phyloP scores from a whole-genome alignment of 2,888 invertebrate species.

The Nemotelus nigrinus region DNA sequence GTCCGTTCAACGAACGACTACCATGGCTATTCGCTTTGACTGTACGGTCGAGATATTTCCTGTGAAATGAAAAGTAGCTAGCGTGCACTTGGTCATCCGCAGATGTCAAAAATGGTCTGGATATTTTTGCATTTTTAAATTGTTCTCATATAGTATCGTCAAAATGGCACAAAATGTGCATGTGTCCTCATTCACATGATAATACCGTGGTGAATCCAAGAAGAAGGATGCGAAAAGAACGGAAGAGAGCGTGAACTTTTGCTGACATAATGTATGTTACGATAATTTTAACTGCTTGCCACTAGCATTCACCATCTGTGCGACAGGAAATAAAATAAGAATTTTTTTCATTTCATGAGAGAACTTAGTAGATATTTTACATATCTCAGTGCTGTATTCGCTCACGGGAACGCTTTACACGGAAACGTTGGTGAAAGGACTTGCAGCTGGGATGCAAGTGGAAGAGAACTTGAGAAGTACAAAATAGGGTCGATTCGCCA shows the following conservation, averaged over 20 bases:
- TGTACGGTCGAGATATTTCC: not conserved
- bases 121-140: constrained; percentile 27
- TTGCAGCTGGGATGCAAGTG: no score
- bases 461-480: no score
- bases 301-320: constrained; percentile 6
- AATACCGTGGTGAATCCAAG: no score
- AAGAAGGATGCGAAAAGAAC: not conserved
- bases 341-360: no score
- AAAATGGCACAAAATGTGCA: not conserved
- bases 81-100: constrained; percentile 11
- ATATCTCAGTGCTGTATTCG: no score
- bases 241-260: not conserved
- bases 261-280: constrained; percentile 29
- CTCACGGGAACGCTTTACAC: no score
- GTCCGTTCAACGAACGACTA: no score
- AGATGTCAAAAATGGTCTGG: constrained; percentile 41
- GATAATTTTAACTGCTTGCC: constrained; percentile 28
- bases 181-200: no score
- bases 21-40: no score
- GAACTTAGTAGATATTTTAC: no score
- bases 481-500: no score
- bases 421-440: no score
- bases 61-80: not conserved
- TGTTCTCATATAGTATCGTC: constrained; percentile 4
- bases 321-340: constrained; percentile 1